These are phyloP conservation scores for Gavialis gangeticus DNA, from an alignment of 2,113 vertebrate genomes.

Conservation along the genomic window DNA sequence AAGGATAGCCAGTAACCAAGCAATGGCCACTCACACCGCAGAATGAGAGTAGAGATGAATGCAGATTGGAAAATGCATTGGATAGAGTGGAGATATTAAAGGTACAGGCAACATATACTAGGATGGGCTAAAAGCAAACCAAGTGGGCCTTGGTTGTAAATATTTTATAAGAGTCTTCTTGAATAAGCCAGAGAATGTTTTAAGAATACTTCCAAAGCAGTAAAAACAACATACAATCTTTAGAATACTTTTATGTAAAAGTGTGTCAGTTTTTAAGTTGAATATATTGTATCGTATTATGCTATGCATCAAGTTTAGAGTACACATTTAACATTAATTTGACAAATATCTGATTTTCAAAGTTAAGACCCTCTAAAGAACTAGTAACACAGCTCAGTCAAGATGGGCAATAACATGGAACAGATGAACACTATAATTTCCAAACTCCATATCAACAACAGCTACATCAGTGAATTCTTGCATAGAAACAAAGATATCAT, in stretches of 20 bases:
- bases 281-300: background rate
- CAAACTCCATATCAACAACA: background rate
- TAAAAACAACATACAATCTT: background rate
- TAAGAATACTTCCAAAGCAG: background rate
- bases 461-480: background rate
- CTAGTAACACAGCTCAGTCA: background rate
- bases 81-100: background rate
- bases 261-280: background rate
- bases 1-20: background rate
- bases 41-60: background rate
- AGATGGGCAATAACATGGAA: background rate
- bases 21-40: background rate
- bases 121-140: too few species aligned
- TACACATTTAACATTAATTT: background rate
- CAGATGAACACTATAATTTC: background rate
- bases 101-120: background rate
- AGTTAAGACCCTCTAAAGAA: background rate
- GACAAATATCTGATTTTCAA: background rate
- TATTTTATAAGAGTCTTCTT: background rate
- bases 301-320: background rate
- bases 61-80: background rate
- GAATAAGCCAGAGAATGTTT: background rate
- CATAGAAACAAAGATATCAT: background rate
- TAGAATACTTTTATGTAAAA: background rate
- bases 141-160: rapidly evolving